phyloP scores from a whole-genome alignment of 2,113 vertebrate genomes.

The Shinisaurus crocodilurus region DNA sequence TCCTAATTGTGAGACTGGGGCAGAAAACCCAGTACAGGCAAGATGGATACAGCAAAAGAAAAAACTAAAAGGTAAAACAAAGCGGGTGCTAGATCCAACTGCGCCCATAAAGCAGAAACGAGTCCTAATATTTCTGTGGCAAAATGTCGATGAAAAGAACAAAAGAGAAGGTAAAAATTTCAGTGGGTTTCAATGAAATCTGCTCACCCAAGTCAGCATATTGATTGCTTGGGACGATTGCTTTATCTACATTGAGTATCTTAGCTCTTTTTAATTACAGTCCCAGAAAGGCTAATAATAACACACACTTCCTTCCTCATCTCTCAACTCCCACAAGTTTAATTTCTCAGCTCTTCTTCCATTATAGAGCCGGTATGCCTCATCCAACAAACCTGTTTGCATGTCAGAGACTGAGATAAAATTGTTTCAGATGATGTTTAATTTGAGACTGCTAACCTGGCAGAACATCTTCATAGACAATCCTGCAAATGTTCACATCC shows the following conservation, averaged over 20 bases:
- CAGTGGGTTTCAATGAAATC: neutral
- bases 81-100: neutral
- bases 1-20: neutral
- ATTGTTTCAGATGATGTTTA: neutral
- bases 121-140: neutral
- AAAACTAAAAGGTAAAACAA: neutral
- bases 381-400: neutral
- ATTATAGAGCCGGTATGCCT: neutral
- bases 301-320: neutral
- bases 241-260: constrained; percentile 28
- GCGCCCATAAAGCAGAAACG: neutral
- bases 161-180: neutral
- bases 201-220: constrained; percentile 8
- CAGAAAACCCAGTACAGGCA: neutral
- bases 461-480: neutral
- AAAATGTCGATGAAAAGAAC: neutral
- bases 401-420: neutral
- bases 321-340: neutral
- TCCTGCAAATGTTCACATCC: neutral
- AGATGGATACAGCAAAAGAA: neutral
- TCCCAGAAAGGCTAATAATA: constrained; percentile 29
- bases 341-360: neutral
- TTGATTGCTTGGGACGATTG: neutral
- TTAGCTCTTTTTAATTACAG: constrained; percentile 43
- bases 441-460: neutral